phyloP scores from a whole-genome alignment of 1,140 invertebrate species.

The Bradysia coprophila region DNA sequence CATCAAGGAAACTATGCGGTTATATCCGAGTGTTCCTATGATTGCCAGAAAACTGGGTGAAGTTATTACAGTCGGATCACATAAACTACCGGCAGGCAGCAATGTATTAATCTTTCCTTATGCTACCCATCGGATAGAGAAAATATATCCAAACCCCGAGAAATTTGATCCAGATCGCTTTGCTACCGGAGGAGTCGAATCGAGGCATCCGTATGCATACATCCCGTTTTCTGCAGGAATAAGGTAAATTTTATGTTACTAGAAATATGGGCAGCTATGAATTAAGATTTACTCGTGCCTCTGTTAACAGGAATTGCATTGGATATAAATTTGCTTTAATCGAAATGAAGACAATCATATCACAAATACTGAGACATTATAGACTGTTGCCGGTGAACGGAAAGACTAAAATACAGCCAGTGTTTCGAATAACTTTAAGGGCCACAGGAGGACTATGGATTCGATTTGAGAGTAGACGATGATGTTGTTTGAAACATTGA shows the following conservation, averaged over 20 bases:
- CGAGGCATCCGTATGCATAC: constrained; percentile 39
- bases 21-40: constrained; percentile 48
- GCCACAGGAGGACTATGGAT: constrained; percentile 34
- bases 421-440: constrained; percentile 31
- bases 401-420: constrained; percentile 26
- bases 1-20: constrained; percentile 41
- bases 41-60: constrained; percentile 34
- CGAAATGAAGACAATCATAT: constrained; percentile 50
- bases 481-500: too few relatives aligned
- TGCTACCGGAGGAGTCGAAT: constrained; percentile 27
- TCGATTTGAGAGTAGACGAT: constrained; percentile 14
- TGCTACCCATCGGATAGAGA: constrained; percentile 40
- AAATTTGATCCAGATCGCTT: constrained; percentile 56
- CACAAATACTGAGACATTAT: constrained; percentile 39
- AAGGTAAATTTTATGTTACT: constrained; percentile 11
- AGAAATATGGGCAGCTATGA: neutral
- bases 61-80: constrained; percentile 29
- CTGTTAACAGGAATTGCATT: constrained; percentile 22
- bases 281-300: constrained; percentile 42
- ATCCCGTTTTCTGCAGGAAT: constrained; percentile 53
- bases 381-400: constrained; percentile 25
- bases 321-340: constrained; percentile 51
- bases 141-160: constrained; percentile 49
- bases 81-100: constrained; percentile 21
- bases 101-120: constrained; percentile 29